phyloP scores from a whole-genome alignment of 2,797 vertebrate species.

The Pygocentrus nattereri region DNA sequence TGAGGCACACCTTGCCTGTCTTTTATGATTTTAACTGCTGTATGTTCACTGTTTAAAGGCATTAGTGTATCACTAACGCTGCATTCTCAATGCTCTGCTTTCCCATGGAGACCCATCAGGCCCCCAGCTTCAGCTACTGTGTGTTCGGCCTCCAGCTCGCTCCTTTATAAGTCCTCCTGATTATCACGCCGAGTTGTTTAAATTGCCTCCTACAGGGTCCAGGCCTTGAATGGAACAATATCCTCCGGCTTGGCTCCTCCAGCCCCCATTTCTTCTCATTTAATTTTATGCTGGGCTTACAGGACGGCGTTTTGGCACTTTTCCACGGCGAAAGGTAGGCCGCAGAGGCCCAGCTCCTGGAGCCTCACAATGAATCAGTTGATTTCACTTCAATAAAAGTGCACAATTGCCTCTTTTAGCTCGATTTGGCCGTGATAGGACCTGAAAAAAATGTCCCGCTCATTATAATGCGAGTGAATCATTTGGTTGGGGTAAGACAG shows the following conservation, averaged over 20 bases:
- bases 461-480: slow-evolving; percentile 69
- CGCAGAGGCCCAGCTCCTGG: slow-evolving; percentile 65
- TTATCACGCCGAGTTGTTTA: slow-evolving; percentile 80
- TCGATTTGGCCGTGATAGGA: slow-evolving; percentile 41
- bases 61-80: too few species aligned
- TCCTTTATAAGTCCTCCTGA: slow-evolving; percentile 74
- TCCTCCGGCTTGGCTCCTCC: slow-evolving; percentile 74
- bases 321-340: slow-evolving; percentile 68
- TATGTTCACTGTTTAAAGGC: too few species aligned
- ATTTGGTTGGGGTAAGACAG: slow-evolving; percentile 61
- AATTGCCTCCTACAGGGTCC: slow-evolving; percentile 78
- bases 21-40: too few species aligned
- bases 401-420: slow-evolving; percentile 63
- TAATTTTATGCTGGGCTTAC: slow-evolving; percentile 77
- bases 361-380: slow-evolving; percentile 78
- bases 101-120: too few species aligned
- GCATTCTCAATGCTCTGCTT: background rate
- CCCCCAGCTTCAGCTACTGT: slow-evolving; percentile 47
- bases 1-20: too few species aligned
- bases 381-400: slow-evolving; percentile 75
- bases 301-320: slow-evolving; percentile 68
- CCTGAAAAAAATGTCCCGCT: slow-evolving; percentile 38
- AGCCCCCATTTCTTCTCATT: slow-evolving; percentile 78
- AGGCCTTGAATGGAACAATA: slow-evolving; percentile 79
- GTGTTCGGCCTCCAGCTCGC: slow-evolving; percentile 64